Evolutionary conservation across 2,888 invertebrate species (phyloP).

Genomic region (Pecten maximus): DNA sequence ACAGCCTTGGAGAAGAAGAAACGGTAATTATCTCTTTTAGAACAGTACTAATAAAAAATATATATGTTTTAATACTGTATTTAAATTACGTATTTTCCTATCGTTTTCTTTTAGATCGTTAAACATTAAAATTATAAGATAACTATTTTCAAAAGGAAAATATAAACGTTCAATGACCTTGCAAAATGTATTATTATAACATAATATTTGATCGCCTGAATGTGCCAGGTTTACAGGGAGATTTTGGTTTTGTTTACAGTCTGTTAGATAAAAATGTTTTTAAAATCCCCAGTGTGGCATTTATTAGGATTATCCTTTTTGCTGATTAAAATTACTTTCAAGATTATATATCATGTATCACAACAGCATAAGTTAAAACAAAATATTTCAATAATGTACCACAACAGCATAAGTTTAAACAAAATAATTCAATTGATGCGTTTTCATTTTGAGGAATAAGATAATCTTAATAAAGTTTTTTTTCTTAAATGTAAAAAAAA

Average conservation of each 20-base stretch:
- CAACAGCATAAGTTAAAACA: no score
- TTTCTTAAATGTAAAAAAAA: no score
- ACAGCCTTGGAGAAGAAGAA: background rate
- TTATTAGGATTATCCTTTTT: no score
- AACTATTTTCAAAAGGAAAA: background rate
- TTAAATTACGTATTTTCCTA: background rate
- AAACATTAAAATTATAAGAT: background rate
- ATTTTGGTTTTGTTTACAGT: background rate
- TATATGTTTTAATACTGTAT: background rate
- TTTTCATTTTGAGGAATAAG: no score
- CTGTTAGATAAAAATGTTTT: background rate
- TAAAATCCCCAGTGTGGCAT: no score
- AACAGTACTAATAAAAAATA: background rate
- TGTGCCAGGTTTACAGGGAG: background rate
- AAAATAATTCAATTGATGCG: no score
- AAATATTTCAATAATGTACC: no score
- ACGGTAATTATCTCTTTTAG: background rate
- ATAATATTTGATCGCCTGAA: background rate
- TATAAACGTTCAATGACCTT: conserved; percentile 4
- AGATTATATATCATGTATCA: no score
- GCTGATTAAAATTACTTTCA: no score
- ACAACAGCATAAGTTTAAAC: no score
- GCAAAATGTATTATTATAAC: conserved; percentile 18
- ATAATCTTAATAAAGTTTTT: no score
- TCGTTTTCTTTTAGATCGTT: background rate